phyloP scores from a whole-genome alignment of 2,797 vertebrate genomes.

The Rhynchonycteris naso region DNA sequence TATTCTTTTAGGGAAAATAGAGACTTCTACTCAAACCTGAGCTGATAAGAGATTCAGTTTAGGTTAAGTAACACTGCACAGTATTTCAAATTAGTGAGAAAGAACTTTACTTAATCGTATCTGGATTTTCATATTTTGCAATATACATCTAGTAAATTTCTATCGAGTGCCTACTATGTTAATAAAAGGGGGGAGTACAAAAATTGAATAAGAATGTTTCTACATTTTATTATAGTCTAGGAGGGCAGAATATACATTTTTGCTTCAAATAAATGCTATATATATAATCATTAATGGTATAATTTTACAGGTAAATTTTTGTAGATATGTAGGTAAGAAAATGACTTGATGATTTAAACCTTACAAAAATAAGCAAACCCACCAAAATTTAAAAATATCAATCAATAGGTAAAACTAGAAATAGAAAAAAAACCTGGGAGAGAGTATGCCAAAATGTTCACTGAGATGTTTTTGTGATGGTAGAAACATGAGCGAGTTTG shows the following conservation, averaged over 20 bases:
- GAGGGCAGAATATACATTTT: slow-evolving; percentile 33
- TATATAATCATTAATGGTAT: slow-evolving; percentile 8
- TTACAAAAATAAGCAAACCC: slow-evolving; percentile 9
- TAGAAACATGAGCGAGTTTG: background rate
- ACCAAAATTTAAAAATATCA: background rate
- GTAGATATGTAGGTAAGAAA: background rate
- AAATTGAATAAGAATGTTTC: background rate
- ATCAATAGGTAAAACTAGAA: background rate
- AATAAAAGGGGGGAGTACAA: background rate
- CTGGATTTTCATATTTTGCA: background rate
- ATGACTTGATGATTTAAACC: background rate
- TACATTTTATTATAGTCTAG: background rate
- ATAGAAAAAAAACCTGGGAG: background rate
- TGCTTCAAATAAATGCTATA: background rate
- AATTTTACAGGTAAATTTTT: background rate
- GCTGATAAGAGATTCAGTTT: background rate
- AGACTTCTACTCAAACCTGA: background rate
- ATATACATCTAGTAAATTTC: background rate
- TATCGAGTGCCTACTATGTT: background rate
- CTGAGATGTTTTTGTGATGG: background rate
- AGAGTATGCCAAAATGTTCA: background rate
- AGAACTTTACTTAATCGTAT: background rate
- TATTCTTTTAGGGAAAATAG: background rate
- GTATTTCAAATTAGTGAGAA: background rate
- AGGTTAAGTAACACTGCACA: background rate